phyloP scores from a whole-genome alignment of 92 coral and sea anemone genomes.

The Virgularia gustaviana region DNA sequence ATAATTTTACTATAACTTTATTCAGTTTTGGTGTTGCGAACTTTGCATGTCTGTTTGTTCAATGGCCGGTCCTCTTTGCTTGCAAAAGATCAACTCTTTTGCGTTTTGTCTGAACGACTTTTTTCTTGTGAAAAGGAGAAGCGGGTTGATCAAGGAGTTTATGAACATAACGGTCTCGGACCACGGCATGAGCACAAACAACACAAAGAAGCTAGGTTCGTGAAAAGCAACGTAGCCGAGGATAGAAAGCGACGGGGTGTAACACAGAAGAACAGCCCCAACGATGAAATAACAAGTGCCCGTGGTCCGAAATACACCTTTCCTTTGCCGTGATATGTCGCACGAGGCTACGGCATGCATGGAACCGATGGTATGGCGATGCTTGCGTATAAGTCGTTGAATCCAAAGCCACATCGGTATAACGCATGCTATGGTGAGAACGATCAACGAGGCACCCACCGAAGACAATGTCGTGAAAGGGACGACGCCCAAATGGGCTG shows the following conservation, averaged over 20 bases:
- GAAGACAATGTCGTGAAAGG: neutral
- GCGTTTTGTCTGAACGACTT: neutral
- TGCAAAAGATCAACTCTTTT: neutral
- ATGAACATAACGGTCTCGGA: neutral
- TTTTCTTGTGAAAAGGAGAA: slow-evolving; percentile 2
- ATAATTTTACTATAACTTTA: too few species aligned
- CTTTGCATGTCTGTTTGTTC: too few species aligned
- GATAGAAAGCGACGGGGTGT: neutral
- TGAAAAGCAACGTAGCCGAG: neutral
- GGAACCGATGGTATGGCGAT: neutral
- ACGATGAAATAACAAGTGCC: slow-evolving; percentile 17
- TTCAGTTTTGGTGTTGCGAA: too few species aligned
- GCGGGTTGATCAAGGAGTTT: slow-evolving; percentile 6
- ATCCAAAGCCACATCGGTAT: neutral
- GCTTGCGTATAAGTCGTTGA: neutral
- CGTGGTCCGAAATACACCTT: slow-evolving; percentile 25
- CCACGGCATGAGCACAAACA: neutral
- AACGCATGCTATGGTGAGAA: neutral
- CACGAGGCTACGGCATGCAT: neutral
- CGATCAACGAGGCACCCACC: neutral
- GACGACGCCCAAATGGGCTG: neutral
- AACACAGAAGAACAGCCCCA: slow-evolving; percentile 5
- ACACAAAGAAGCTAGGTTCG: neutral
- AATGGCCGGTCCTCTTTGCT: too few species aligned
- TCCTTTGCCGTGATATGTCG: neutral